Base-by-base conservation (phyloP, 2,113 vertebrate genomes). In the Carassius gibelio region DNA sequence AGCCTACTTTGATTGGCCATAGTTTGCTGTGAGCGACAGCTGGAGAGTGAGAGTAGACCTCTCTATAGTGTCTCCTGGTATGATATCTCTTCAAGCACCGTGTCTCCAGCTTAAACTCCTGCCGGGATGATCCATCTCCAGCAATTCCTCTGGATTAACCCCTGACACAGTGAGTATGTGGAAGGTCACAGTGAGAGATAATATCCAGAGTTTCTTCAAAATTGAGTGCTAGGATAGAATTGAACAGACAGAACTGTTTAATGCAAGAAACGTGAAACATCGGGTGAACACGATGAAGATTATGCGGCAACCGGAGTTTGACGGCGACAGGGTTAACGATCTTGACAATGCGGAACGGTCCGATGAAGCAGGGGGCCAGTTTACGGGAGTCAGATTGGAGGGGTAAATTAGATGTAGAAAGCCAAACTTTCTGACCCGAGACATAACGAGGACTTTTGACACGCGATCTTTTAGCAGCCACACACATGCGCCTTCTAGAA, bases 21-120 rank as follows among this genome's bases (percentile, higher is more conserved):
- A 82, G 85, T 85, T 90, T 90, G 88, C 78, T 87, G 86, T 95
- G 94, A 95, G 86, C 93, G 93, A 95, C 94, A 93, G 89, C 79
- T 91, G 75, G 89, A 88, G 91, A 88, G 91, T 91, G 26, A 83
- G 83, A 92, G 87, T 89, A 87, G 93, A 94, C 94, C 93, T 93
- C 93, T 93, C 88, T 90, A 88, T 94, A 92, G 94, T 94, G 94
- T 91, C 87, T 94, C 92, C 91, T 95, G 90, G 92, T 94, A 88
- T 93, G 95, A 88, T 92, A 90, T 86, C 82, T 89, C 48, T 76
- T 86, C 85, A 90, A 93, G 90, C 88, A 89, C 92, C 50, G 90
- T 91, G 89, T 90, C 93, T 92, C 85, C 86, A 89, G 93, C 93
- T 91, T 57, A 85, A 86, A 87, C 85, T 90, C 92, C 95, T 89